These are phyloP conservation scores for Oxyura jamaicensis DNA, from an alignment of 2,113 vertebrate genomes.

Conservation along the genomic window DNA sequence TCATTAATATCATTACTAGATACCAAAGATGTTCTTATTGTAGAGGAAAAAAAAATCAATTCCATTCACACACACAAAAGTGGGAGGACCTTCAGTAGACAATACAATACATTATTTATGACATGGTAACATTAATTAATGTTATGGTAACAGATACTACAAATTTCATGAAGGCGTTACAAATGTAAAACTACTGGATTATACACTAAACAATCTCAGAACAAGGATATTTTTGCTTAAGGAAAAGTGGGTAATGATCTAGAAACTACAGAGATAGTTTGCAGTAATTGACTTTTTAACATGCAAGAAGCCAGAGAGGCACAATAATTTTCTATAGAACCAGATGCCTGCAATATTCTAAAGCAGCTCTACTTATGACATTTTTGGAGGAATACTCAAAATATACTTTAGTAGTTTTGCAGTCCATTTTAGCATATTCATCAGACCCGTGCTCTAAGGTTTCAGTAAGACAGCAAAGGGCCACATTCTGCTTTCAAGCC, in stretches of 20 bases:
- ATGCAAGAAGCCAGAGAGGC: not conserved
- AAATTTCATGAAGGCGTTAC: not conserved
- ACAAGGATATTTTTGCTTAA: slow-evolving; percentile 7
- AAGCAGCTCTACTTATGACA: slow-evolving; percentile 20
- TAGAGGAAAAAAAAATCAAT: not conserved
- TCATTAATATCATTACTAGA: not conserved
- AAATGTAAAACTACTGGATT: not conserved
- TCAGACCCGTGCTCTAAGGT: not conserved
- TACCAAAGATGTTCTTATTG: not conserved
- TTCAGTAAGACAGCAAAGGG: not conserved
- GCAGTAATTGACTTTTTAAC: slow-evolving; percentile 7
- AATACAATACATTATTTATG: not conserved
- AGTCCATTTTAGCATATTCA: not conserved
- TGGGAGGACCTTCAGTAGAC: not conserved
- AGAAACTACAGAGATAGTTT: slow-evolving; percentile 4
- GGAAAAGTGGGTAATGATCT: slow-evolving; percentile 28
- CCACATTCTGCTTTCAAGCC: not conserved
- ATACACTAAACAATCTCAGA: not conserved
- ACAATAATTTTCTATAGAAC: not conserved
- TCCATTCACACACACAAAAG: not conserved
- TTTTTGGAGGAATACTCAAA: not conserved
- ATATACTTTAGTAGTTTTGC: not conserved
- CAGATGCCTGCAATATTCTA: not conserved
- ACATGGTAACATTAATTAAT: not conserved
- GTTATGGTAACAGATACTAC: not conserved